These are phyloP conservation scores for Thripadectes ignobilis DNA, from an alignment of 2,797 vertebrate genomes.

Conservation along the genomic window DNA sequence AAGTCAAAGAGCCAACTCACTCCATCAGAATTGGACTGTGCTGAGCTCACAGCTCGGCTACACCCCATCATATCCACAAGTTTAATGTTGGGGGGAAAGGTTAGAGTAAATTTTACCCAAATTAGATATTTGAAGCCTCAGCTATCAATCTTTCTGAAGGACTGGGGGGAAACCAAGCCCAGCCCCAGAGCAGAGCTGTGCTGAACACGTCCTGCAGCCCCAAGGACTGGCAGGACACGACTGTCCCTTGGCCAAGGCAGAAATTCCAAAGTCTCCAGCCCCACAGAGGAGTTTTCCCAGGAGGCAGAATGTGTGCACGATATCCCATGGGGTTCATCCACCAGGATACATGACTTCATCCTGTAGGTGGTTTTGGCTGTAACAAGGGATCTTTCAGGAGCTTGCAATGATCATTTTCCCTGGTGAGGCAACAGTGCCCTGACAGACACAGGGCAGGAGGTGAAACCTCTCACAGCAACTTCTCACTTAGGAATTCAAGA, in stretches of 20 bases:
- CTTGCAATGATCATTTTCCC: background rate
- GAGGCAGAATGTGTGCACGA: background rate
- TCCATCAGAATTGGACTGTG: background rate
- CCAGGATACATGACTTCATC: background rate
- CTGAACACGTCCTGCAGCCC: background rate
- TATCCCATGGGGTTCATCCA: background rate
- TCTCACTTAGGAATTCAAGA: background rate
- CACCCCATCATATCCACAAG: background rate
- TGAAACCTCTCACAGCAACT: background rate
- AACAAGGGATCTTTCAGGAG: background rate
- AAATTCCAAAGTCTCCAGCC: background rate
- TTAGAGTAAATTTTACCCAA: background rate
- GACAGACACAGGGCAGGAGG: background rate
- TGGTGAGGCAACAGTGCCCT: background rate
- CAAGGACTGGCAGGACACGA: background rate
- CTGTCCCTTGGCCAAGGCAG: fast-evolving
- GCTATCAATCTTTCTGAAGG: no score
- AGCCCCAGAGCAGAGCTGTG: background rate
- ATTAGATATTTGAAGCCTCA: background rate
- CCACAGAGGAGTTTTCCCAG: background rate
- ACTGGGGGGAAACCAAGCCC: background rate
- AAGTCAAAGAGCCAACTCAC: background rate
- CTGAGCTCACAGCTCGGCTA: background rate
- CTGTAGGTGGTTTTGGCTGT: background rate
- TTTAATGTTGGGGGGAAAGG: background rate